phyloP scores from a whole-genome alignment of 1,140 invertebrate genomes.

The Heliconius congener region DNA sequence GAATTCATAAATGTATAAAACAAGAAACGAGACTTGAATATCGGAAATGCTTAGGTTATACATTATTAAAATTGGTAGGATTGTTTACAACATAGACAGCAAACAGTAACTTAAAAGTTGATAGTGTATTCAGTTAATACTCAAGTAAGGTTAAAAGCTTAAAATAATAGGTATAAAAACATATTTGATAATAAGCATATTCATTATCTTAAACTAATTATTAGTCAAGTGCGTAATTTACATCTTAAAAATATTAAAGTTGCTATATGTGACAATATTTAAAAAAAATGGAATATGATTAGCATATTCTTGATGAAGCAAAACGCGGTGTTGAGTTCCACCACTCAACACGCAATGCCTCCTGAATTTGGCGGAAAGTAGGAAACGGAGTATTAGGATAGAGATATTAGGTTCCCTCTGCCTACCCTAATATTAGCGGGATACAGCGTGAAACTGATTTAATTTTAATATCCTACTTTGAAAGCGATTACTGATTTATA shows the following conservation, averaged over 20 bases:
- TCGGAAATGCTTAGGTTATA: conserved; percentile 21
- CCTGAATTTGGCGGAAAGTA: no score
- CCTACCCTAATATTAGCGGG: no score
- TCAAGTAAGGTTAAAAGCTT: background rate
- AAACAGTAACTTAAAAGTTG: background rate
- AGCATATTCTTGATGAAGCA: no score
- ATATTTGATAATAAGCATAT: background rate
- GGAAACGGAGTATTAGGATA: no score
- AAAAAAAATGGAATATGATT: no score
- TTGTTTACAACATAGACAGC: background rate
- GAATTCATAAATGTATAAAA: conserved; percentile 39
- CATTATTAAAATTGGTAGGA: background rate
- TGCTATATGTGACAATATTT: no score
- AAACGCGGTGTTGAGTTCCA: no score
- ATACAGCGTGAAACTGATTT: no score
- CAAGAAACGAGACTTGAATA: conserved; percentile 45
- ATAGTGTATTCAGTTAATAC: background rate
- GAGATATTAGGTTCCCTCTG: no score
- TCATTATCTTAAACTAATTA: background rate
- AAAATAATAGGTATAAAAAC: background rate
- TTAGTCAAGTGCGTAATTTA: background rate
- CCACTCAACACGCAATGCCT: no score
- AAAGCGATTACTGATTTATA: background rate
- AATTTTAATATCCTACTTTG: background rate
- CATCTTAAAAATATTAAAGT: background rate